A percentile compares a stretch with the other conserved stretches of the same genome.
Evolutionary conservation across 2,113 vertebrate genomes (phyloP).

Genomic region (Entelurus aequoreus): DNA sequence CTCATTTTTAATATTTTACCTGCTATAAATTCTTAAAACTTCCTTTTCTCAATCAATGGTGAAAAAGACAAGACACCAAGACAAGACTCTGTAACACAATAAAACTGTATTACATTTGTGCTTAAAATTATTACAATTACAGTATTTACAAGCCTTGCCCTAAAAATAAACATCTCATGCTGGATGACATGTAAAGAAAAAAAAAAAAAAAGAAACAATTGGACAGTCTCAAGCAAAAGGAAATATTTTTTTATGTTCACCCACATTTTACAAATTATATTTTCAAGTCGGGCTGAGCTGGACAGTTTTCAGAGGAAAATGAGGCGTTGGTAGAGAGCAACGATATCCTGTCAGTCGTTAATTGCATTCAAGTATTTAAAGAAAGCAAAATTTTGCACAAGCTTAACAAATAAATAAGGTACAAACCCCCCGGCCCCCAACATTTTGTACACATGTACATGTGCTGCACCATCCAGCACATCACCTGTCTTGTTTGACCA

Average conservation of each 20-base stretch:
- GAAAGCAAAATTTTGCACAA: slow-evolving; percentile 41
- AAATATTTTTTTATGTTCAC: slow-evolving; percentile 67
- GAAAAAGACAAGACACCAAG: slow-evolving; percentile 41
- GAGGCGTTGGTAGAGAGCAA: background rate
- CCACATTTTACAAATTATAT: slow-evolving; percentile 61
- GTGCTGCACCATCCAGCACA: background rate
- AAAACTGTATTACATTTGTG: slow-evolving; percentile 99
- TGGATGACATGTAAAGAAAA: slow-evolving; percentile 82
- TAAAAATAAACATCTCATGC: slow-evolving; percentile 98
- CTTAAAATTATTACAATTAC: slow-evolving; percentile 96
- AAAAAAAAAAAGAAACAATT: slow-evolving; percentile 63
- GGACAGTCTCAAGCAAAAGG: slow-evolving; percentile 77
- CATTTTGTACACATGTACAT: slow-evolving; percentile 2
- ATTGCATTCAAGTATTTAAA: slow-evolving; percentile 52
- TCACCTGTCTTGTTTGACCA: slow-evolving; percentile 1
- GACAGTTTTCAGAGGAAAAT: background rate
- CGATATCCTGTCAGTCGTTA: slow-evolving; percentile 4
- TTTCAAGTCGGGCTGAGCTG: slow-evolving; percentile 4
- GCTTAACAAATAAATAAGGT: slow-evolving; percentile 65
- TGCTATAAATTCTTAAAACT: too few relatives aligned
- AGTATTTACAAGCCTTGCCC: slow-evolving; percentile 91
- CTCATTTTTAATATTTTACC: too few relatives aligned
- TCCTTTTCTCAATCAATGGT: background rate
- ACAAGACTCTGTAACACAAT: slow-evolving; percentile 88
- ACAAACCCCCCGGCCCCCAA: slow-evolving; percentile 37